phyloP scores from a whole-genome alignment of 2,797 vertebrate genomes.

The Streptopelia turtur region DNA sequence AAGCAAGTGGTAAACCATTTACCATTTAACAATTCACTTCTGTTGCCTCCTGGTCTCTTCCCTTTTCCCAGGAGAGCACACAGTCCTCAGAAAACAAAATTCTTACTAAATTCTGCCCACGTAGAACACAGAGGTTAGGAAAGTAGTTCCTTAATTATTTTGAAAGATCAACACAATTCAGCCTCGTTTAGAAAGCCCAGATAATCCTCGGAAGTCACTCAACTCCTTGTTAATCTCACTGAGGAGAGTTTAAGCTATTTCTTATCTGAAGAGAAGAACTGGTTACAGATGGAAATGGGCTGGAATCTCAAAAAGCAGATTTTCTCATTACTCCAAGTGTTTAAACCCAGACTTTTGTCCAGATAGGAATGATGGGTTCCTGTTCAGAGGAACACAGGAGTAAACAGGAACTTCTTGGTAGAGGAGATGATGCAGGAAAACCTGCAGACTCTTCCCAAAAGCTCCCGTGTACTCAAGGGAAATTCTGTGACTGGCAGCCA shows the following conservation, averaged over 20 bases:
- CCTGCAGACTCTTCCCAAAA: neutral
- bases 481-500: neutral
- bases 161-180: neutral
- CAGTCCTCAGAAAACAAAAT: neutral
- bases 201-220: neutral
- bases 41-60: neutral
- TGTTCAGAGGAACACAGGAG: neutral
- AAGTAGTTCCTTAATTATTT: neutral
- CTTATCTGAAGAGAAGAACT: neutral
- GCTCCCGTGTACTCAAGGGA: neutral
- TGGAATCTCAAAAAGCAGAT: neutral
- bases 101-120: neutral
- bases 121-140: neutral
- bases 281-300: neutral
- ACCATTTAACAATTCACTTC: neutral
- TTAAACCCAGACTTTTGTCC: neutral
- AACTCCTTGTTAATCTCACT: neutral
- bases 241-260: neutral
- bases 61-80: neutral
- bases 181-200: neutral
- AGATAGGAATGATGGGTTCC: neutral
- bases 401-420: neutral
- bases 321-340: neutral
- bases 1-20: neutral
- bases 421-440: neutral